Evolutionary conservation across 1,140 invertebrate species (phyloP).

Genomic region (Sweltsa coloradensis): DNA sequence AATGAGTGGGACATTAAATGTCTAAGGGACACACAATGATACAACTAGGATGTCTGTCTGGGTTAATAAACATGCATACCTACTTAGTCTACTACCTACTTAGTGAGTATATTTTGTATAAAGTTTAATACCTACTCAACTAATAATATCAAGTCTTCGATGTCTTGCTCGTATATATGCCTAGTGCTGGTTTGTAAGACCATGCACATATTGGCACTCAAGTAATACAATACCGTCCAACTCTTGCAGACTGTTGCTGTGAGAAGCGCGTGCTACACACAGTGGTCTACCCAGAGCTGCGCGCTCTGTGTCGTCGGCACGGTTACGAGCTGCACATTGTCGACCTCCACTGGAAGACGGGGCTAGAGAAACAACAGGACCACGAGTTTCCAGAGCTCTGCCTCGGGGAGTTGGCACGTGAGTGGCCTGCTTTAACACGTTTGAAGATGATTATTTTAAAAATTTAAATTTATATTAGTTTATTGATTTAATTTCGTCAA

Average conservation of each 20-base stretch:
- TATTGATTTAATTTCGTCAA: no score
- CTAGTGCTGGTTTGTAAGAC: background rate
- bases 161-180: conserved; percentile 1
- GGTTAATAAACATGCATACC: no score
- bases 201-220: no score
- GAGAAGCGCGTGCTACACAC: conserved; percentile 52
- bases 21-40: no score
- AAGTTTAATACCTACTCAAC: conserved; percentile 7
- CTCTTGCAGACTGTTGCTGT: conserved; percentile 43
- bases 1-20: no score
- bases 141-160: background rate
- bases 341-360: conserved; percentile 54
- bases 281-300: conserved; percentile 45
- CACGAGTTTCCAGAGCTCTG: conserved; percentile 62
- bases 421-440: no score
- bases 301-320: conserved; percentile 39
- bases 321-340: conserved; percentile 57
- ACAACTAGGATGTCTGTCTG: no score
- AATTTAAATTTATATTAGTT: background rate
- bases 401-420: conserved; percentile 54
- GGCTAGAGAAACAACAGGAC: conserved; percentile 49
- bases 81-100: no score
- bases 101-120: no score
- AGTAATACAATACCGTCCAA: conserved; percentile 6
- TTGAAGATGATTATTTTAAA: background rate